phyloP scores from a whole-genome alignment of 2,888 invertebrate genomes.

The Coleophora deauratella region DNA sequence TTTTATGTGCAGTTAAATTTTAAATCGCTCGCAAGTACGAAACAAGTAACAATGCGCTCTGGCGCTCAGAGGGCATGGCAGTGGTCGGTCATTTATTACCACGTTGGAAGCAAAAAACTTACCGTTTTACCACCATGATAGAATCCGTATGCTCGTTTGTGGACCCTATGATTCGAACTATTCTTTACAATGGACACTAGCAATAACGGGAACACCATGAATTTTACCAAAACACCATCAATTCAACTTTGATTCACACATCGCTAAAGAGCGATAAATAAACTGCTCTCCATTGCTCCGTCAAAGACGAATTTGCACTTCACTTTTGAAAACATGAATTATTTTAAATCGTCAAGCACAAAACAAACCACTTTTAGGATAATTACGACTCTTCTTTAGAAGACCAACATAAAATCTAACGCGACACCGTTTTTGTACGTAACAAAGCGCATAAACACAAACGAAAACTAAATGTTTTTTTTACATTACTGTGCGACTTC shows the following conservation, averaged over 20 bases:
- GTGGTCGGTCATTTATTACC: slow-evolving; percentile 8
- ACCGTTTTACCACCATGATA: slow-evolving; percentile 76
- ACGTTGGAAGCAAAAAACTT: slow-evolving; percentile 36
- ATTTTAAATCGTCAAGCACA: slow-evolving; percentile 15
- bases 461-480: slow-evolving; percentile 47
- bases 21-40: too few relatives aligned
- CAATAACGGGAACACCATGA: slow-evolving; percentile 65
- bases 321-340: slow-evolving; percentile 54
- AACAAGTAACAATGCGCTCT: too few relatives aligned
- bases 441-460: slow-evolving; percentile 51
- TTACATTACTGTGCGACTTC: slow-evolving; percentile 15
- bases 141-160: slow-evolving; percentile 72
- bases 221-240: slow-evolving; percentile 62
- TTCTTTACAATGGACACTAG: slow-evolving; percentile 60
- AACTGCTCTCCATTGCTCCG: slow-evolving; percentile 59
- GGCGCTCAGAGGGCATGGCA: neutral
- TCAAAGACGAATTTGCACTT: slow-evolving; percentile 52
- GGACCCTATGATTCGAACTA: slow-evolving; percentile 73
- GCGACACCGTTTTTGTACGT: slow-evolving; percentile 23
- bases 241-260: slow-evolving; percentile 65
- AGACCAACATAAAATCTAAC: slow-evolving; percentile 20
- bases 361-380: slow-evolving; percentile 21
- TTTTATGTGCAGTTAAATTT: too few relatives aligned
- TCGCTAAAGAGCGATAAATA: slow-evolving; percentile 66
- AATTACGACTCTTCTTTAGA: slow-evolving; percentile 19